Base-by-base conservation (phyloP, 2,113 vertebrate species). In the Oxyruncus cristatus region DNA sequence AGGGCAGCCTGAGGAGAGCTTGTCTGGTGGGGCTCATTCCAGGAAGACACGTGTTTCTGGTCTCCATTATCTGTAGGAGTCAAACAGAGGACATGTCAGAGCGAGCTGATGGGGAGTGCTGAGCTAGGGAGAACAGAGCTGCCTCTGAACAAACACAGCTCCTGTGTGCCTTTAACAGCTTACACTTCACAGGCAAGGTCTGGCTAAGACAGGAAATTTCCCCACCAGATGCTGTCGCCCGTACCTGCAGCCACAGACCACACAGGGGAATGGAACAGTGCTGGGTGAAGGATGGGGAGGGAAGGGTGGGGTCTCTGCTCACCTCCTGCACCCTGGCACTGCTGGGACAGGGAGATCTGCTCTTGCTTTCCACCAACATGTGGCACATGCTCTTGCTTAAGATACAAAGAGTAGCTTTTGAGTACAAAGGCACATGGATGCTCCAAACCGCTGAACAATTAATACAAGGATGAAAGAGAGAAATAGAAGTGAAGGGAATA, bases 41-140 rank as follows among this genome's bases (percentile, higher is more conserved):
- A 86, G 96, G 83, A 91, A 84, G 86, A 84, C 2, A 2, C 2
- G 2, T 55, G 68, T 89, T 95, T 95, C 93, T 95, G 95, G 76
- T 95, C 93, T 92, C 86, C 73, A 93, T 96, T 96, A 95, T 93
- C 93, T 91, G 76, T 89, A 91, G 76, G 73, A 95, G 93, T 96
- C 94, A 95, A 95, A 92, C 91, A 93, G 91, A 87, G 94, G 96
- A 87, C 86, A 19, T 65, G 73, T 92, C 89, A 72, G 89, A 77
- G 85, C 0, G 42, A 89, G 84, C 47, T 86, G 86, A 77, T 67
- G 91, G 72, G 86, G 89, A 84, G 68, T 75, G 93, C 94, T 95
- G 94, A 95, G 83, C 88, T 86, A 52, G 89, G 86, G 76, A 92
- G 91, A 86, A 6, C 79, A 74, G 83, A 86, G 63, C 58, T 6